phyloP scores from a whole-genome alignment of 2,113 vertebrate species.

The Platysternon megacephalum region DNA sequence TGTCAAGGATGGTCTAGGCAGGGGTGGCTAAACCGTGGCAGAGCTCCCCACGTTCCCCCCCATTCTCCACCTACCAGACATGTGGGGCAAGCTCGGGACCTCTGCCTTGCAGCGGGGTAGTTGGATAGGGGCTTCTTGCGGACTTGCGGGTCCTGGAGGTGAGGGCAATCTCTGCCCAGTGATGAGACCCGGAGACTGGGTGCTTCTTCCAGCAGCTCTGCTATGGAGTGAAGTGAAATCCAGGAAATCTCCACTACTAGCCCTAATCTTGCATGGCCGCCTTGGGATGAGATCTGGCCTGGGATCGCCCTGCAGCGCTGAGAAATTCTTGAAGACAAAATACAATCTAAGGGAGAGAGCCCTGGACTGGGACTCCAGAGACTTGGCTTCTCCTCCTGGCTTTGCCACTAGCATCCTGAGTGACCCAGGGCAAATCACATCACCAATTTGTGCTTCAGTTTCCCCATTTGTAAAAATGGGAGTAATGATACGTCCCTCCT shows the following conservation, averaged over 20 bases:
- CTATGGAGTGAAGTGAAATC: not conserved
- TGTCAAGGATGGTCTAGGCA: too few relatives aligned
- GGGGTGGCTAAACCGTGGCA: too few relatives aligned
- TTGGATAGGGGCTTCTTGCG: too few relatives aligned
- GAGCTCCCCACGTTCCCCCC: too few relatives aligned
- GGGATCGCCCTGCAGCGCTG: not conserved
- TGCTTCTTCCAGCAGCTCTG: not conserved
- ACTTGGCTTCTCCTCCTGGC: not conserved
- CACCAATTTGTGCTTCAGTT: not conserved
- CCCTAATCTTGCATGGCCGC: not conserved
- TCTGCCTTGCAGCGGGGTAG: too few relatives aligned
- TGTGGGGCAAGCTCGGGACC: too few relatives aligned
- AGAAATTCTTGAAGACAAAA: not conserved
- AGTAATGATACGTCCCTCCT: accelerated
- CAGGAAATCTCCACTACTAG: not conserved
- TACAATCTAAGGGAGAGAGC: too few relatives aligned
- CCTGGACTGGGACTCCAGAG: too few relatives aligned
- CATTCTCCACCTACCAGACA: too few relatives aligned
- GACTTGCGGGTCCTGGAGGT: too few relatives aligned
- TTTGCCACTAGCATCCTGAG: not conserved
- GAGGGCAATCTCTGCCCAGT: too few relatives aligned
- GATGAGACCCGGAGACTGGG: too few relatives aligned
- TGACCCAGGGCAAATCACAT: accelerated
- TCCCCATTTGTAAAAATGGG: accelerated
- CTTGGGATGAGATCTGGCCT: not conserved